Evolutionary conservation across 2,113 vertebrate species (phyloP), one percentile per base, ranked within the genome.

Genomic region (Prinia subflava): DNA sequence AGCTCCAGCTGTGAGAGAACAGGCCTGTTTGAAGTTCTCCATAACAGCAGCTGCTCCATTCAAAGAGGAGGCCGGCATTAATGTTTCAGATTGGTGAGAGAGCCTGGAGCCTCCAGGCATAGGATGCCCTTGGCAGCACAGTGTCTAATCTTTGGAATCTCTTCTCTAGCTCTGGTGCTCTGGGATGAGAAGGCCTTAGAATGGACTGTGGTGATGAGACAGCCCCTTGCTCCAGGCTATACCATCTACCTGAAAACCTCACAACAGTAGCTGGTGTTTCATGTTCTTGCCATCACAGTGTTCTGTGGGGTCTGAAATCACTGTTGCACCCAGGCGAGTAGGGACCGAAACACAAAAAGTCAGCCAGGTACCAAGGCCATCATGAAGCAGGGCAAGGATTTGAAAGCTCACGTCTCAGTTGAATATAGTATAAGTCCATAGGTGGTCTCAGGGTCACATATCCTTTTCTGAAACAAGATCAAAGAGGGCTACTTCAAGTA

Each of bases 51-150:
- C 44, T 76, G 59, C 46, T 80, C 46, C 9, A 4, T 10, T 59
- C 53, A 71, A 64, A 70, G 81, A 64, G 39, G n/a, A 69, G 49
- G 75, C 49, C 41, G 22, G 20, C 0, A 0, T 13, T 52, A 50
- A 33, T 20, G 4, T 42, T 88, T 60, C 49, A 49, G 30, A 39
- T 50, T 47, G 42, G 33, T 13, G 49, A 78, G 39, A 78, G 52
- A 0, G 0, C 41, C 42, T 23, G 71, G 22, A 86, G 63, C 49
- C 57, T 57, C 46, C 23, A 8, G 10, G 15, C 37, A 52, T 0
- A 0, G 53, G 35, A 55, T 41, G 33, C 25, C 60, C 57, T 75
- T 33, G 15, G 56, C 78, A 75, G 33, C 42, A 17, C 13, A 11
- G 33, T 15, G 35, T 60, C 65, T 50, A 16, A 56, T 41, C 37